phyloP scores from a whole-genome alignment of 2,888 invertebrate genomes.

The Xylota sylvarum region DNA sequence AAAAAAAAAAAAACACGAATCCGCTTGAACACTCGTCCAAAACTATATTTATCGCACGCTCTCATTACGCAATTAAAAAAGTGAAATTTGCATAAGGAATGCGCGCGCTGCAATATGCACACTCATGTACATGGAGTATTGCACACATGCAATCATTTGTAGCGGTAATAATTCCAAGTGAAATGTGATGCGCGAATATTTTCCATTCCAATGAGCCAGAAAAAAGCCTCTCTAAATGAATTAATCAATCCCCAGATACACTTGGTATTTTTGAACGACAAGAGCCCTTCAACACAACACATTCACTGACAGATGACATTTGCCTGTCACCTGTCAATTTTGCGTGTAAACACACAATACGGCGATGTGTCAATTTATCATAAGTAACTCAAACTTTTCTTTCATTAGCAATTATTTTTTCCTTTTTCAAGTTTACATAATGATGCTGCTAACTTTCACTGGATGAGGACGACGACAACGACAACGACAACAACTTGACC shows the following conservation, averaged over 20 bases:
- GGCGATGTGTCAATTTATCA: conserved; percentile 53
- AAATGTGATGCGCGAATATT: conserved; percentile 54
- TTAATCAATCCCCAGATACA: conserved; percentile 19
- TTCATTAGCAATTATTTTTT: conserved; percentile 13
- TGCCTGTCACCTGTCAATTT: conserved; percentile 53
- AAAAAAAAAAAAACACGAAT: conserved; percentile 8
- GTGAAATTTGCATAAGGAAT: conserved; percentile 74
- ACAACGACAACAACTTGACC: conserved; percentile 20
- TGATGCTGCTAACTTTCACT: conserved; percentile 53
- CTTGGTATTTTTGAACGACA: neutral
- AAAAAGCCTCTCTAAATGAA: neutral
- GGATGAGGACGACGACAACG: conserved; percentile 4
- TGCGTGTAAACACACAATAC: conserved; percentile 21
- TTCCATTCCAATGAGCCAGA: conserved; percentile 51
- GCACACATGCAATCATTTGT: conserved; percentile 55
- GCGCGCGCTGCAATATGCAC: conserved; percentile 1
- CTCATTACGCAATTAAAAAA: conserved; percentile 75
- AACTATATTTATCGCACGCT: conserved; percentile 56
- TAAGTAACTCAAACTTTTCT: conserved; percentile 12
- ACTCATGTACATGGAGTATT: conserved; percentile 1
- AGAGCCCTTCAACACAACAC: neutral
- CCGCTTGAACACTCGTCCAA: conserved; percentile 24
- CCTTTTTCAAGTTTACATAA: conserved; percentile 36
- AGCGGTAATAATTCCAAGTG: conserved; percentile 28
- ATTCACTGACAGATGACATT: conserved; percentile 39